Percentiles rank a stretch among this genome's conserved stretches.
phyloP scores from a whole-genome alignment of 1,140 invertebrate species.

The Diorhabda sublineata region DNA sequence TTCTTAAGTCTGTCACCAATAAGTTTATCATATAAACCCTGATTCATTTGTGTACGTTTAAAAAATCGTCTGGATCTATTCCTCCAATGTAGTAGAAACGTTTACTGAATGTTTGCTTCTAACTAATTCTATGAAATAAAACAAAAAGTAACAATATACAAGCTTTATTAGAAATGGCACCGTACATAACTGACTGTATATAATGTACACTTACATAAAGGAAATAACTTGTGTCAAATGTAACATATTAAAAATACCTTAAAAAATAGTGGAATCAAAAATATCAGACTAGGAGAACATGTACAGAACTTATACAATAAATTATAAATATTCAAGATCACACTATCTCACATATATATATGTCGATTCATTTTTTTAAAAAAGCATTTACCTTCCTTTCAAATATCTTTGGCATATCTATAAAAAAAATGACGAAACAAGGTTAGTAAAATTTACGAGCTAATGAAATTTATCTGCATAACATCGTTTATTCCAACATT shows the following conservation, averaged over 20 bases:
- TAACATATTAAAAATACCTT: slow-evolving; percentile 34
- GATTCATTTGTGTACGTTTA: too few relatives aligned
- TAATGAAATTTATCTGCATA: too few relatives aligned
- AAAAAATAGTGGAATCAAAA: slow-evolving; percentile 31
- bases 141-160: slow-evolving; percentile 34
- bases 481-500: too few relatives aligned
- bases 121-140: slow-evolving; percentile 3
- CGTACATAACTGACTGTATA: slow-evolving; percentile 26
- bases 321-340: slow-evolving; percentile 25
- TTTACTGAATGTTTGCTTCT: too few relatives aligned
- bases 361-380: slow-evolving; percentile 7
- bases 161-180: slow-evolving; percentile 41
- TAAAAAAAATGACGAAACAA: slow-evolving; percentile 6
- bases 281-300: slow-evolving; percentile 36
- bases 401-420: slow-evolving; percentile 36
- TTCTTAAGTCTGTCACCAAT: too few relatives aligned
- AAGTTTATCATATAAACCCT: too few relatives aligned
- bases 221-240: slow-evolving; percentile 28
- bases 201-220: slow-evolving; percentile 24
- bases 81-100: too few relatives aligned
- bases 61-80: too few relatives aligned
- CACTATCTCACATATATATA: slow-evolving; percentile 17
- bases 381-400: slow-evolving; percentile 13
- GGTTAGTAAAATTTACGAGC: too few relatives aligned
- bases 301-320: slow-evolving; percentile 22